A percentile compares a stretch with the other conserved stretches of the same genome.
phyloP scores from a whole-genome alignment of 2,888 invertebrate genomes.

The Lasioglossum oenotherae region DNA sequence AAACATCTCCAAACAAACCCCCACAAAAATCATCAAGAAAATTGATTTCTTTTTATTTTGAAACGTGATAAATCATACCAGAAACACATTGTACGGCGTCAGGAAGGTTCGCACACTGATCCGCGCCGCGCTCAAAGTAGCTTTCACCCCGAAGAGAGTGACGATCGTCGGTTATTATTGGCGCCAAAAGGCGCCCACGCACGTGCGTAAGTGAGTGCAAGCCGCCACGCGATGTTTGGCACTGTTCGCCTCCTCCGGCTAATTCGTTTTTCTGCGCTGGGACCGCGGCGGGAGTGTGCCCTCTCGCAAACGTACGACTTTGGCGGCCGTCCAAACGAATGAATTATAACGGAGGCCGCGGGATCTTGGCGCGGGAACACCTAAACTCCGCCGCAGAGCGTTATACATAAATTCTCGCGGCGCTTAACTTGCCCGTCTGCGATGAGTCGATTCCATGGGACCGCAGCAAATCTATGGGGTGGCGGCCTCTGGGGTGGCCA shows the following conservation, averaged over 20 bases:
- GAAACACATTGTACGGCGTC: background rate
- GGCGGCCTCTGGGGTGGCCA: slow-evolving; percentile 29
- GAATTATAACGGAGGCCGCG: slow-evolving; percentile 66
- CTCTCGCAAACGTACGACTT: slow-evolving; percentile 63
- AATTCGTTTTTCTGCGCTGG: slow-evolving; percentile 75
- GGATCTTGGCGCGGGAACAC: slow-evolving; percentile 53
- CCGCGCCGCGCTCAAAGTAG: slow-evolving; percentile 53
- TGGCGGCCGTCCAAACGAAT: slow-evolving; percentile 73
- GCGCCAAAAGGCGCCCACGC: slow-evolving; percentile 68
- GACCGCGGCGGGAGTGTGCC: slow-evolving; percentile 50
- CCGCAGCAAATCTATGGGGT: slow-evolving; percentile 30
- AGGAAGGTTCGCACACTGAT: background rate
- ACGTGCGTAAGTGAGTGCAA: slow-evolving; percentile 66
- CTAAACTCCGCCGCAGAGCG: slow-evolving; percentile 34
- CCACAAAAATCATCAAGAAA: background rate
- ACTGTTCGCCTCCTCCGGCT: slow-evolving; percentile 65
- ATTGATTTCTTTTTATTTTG: background rate
- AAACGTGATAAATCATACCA: background rate
- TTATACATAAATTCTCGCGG: slow-evolving; percentile 58
- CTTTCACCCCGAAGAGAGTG: slow-evolving; percentile 65
- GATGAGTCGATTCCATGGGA: slow-evolving; percentile 38
- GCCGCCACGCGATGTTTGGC: slow-evolving; percentile 66
- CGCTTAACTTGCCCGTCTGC: slow-evolving; percentile 47
- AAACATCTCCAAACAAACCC: background rate
- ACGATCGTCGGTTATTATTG: slow-evolving; percentile 71